Evolutionary conservation across 2,113 vertebrate genomes (phyloP).

Genomic region (Hoplias malabaricus): DNA sequence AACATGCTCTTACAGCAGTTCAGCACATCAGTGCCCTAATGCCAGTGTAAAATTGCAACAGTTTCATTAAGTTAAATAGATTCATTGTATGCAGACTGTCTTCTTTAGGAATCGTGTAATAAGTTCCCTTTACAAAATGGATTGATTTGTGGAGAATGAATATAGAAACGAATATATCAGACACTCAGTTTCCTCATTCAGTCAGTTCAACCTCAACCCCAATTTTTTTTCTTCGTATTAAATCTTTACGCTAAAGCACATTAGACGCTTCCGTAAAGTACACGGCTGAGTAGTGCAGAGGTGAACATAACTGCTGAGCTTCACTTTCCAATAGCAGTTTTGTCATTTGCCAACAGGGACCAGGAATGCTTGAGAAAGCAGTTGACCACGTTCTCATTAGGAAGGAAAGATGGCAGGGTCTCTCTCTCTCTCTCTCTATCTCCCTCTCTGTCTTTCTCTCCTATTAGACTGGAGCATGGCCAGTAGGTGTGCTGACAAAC

Average conservation of each 20-base stretch:
- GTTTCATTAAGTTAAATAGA: not conserved
- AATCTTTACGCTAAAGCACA: not conserved
- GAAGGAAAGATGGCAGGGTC: not conserved
- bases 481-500: not conserved
- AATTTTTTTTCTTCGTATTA: not conserved
- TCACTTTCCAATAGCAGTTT: not conserved
- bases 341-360: not conserved
- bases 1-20: not conserved
- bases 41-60: not conserved
- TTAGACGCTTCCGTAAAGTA: not conserved
- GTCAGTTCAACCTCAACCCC: not conserved
- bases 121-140: not conserved
- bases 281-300: not conserved
- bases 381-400: not conserved
- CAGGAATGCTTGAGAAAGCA: not conserved
- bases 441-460: not conserved
- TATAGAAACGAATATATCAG: not conserved
- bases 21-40: not conserved
- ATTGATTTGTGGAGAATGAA: not conserved
- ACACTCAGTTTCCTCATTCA: not conserved
- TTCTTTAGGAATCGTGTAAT: not conserved
- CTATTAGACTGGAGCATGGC: not conserved
- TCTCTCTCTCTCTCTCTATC: not conserved
- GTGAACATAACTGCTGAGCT: not conserved
- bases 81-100: slow-evolving; percentile 7